Conservation (phyloP, 2,797 vertebrate species). For the Urosaurus nigricauda region DNA sequence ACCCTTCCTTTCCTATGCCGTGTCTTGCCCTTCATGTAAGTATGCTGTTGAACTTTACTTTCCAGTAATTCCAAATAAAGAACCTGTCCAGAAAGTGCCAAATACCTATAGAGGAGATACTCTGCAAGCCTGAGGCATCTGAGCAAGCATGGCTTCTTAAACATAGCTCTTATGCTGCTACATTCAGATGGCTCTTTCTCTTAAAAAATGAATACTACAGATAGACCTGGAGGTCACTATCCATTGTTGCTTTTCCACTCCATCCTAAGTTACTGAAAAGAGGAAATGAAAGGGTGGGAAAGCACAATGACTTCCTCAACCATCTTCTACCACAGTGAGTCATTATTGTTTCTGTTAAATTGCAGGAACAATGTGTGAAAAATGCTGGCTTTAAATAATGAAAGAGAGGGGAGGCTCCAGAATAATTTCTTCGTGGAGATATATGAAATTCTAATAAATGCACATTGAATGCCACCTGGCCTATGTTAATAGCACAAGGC, state of each 20-base stretch:
- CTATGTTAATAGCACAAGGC: neutral
- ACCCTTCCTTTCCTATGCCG: too few species aligned
- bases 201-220: neutral
- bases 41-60: too few species aligned
- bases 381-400: neutral
- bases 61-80: too few species aligned
- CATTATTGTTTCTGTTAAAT: slow-evolving; percentile 3
- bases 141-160: neutral
- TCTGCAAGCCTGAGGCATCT: neutral
- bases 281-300: neutral
- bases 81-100: too few species aligned
- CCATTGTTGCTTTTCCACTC: neutral
- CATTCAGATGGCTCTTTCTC: neutral
- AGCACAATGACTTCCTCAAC: neutral
- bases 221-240: too few species aligned
- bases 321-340: neutral
- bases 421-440: neutral
- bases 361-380: neutral
- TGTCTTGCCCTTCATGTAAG: too few species aligned
- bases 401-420: neutral
- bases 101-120: too few species aligned
- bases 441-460: slow-evolving; percentile 7
- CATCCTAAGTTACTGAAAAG: neutral
- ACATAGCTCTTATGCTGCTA: neutral
- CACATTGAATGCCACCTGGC: neutral